Evolutionary conservation across 2,113 vertebrate genomes (phyloP).

Genomic region (Gnathonemus echidnorhynchus): DNA sequence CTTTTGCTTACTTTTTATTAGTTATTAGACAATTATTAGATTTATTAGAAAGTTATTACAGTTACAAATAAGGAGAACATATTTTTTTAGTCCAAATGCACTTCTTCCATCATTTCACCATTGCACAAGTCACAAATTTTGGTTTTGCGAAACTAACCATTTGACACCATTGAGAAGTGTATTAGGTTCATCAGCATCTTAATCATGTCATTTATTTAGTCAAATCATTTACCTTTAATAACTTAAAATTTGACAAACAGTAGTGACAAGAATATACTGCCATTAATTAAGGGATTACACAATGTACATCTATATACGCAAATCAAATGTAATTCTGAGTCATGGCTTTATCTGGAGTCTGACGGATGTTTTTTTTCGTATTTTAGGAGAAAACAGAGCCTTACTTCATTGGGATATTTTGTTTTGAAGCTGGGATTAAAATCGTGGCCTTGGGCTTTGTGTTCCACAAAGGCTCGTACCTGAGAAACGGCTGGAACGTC

Average conservation of each 20-base stretch:
- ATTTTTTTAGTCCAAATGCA: not conserved
- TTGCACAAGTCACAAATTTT: not conserved
- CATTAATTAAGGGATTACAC: not conserved
- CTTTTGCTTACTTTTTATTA: not conserved
- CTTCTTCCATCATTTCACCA: not conserved
- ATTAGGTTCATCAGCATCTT: not conserved
- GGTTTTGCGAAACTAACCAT: not conserved
- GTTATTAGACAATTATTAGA: not conserved
- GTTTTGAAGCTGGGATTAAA: slow-evolving; percentile 96
- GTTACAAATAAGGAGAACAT: not conserved
- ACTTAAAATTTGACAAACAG: not conserved
- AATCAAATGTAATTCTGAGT: not conserved
- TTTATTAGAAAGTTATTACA: not conserved
- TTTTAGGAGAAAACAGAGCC: slow-evolving; percentile 93
- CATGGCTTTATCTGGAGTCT: not conserved
- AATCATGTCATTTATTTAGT: not conserved
- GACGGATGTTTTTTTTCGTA: not conserved
- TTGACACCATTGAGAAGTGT: not conserved
- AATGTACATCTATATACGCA: not conserved
- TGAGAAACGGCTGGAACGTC: slow-evolving; percentile 95
- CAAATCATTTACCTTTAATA: not conserved
- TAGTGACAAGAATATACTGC: not conserved
- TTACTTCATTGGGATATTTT: slow-evolving; percentile 98
- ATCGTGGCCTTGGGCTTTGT: slow-evolving; percentile 92
- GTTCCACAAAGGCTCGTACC: slow-evolving; percentile 96